phyloP scores from a whole-genome alignment of 2,113 vertebrate species.

The Empidonax traillii region DNA sequence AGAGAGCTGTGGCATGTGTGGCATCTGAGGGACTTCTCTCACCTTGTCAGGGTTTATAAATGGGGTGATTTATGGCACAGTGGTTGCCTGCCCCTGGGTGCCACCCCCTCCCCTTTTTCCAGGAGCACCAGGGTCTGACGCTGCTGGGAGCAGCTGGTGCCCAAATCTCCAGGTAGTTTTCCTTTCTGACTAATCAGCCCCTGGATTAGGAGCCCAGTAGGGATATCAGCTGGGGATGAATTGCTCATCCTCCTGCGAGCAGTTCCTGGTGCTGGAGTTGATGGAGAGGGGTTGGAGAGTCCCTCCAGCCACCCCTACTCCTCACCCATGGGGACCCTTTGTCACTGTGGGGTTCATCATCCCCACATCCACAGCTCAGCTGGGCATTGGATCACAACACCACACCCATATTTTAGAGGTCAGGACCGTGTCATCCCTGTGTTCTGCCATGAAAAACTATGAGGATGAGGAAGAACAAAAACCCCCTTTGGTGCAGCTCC shows the following conservation, averaged over 20 bases:
- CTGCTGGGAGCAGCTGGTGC: not conserved
- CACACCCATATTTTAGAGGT: rapidly evolving
- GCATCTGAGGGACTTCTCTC: not conserved
- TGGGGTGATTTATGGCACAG: not conserved
- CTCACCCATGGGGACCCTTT: not conserved
- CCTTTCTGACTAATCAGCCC: not conserved
- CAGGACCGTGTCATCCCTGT: not conserved
- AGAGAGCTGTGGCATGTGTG: not conserved
- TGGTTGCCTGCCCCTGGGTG: not conserved
- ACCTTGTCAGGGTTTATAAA: not conserved
- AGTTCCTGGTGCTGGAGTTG: not conserved
- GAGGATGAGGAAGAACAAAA: not conserved
- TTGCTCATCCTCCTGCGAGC: not conserved
- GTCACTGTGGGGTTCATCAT: rapidly evolving
- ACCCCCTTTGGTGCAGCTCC: not conserved
- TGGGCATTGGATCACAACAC: rapidly evolving
- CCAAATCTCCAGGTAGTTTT: not conserved
- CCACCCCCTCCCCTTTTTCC: not conserved
- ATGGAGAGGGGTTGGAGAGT: not conserved
- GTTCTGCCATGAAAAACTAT: not conserved
- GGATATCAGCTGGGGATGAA: not conserved
- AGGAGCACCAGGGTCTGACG: not conserved
- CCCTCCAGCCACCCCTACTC: not conserved
- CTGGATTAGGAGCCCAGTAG: not conserved
- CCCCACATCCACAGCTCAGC: not conserved